Percentiles rank a stretch among this genome's conserved stretches.
phyloP scores from a whole-genome alignment of 2,113 vertebrate species.

The Trematomus loennbergii region DNA sequence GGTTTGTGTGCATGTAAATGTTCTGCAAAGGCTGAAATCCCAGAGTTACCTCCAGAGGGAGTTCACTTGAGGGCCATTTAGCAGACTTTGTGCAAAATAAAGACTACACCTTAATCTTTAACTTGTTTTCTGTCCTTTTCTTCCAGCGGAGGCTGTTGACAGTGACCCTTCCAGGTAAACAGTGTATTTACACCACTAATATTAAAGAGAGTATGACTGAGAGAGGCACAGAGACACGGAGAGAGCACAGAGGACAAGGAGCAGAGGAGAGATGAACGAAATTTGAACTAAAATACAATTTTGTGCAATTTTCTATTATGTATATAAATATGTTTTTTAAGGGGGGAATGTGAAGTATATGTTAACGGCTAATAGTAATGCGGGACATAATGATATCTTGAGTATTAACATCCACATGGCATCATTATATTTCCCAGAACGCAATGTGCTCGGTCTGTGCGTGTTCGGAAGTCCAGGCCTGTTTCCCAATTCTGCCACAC shows the following conservation, averaged over 20 bases:
- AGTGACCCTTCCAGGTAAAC: conserved; percentile 86
- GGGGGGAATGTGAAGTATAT: neutral
- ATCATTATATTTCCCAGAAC: conserved; percentile 85
- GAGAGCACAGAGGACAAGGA: conserved; percentile 60
- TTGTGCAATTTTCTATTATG: neutral
- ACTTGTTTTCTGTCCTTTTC: conserved; percentile 46
- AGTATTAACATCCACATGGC: conserved; percentile 23
- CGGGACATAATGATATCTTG: neutral
- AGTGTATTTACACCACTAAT: neutral
- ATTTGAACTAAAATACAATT: conserved; percentile 10
- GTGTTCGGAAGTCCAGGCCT: conserved; percentile 83
- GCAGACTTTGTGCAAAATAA: too few relatives aligned
- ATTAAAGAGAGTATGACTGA: conserved; percentile 47
- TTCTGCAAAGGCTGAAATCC: too few relatives aligned
- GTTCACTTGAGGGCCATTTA: neutral
- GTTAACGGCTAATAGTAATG: neutral
- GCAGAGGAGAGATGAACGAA: neutral
- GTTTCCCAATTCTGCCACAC: conserved; percentile 89
- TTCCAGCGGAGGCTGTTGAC: conserved; percentile 83
- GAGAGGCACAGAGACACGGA: conserved; percentile 57
- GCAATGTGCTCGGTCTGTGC: conserved; percentile 83
- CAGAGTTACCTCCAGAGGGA: too few relatives aligned
- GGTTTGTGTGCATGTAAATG: too few relatives aligned
- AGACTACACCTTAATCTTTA: neutral
- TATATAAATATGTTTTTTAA: neutral